Evolutionary conservation across 92 coral and sea anemone genomes (phyloP).

Genomic region (Isaurus tuberculatus): DNA sequence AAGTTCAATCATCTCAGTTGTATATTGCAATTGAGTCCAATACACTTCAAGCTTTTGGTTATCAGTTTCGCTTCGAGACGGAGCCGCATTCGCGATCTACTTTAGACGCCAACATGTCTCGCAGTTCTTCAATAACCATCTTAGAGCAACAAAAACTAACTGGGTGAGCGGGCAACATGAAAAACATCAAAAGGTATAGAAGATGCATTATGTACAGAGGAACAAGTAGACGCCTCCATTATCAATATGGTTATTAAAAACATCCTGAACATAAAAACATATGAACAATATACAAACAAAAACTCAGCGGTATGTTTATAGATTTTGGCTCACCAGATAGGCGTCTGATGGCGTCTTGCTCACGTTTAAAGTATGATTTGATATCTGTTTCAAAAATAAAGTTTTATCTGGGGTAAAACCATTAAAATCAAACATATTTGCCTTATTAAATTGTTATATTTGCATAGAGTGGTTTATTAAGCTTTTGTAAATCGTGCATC

Average conservation of each 20-base stretch:
- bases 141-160: not conserved
- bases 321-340: slow-evolving; percentile 15
- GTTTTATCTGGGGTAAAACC: not conserved
- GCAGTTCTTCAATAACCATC: too few species aligned
- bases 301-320: slow-evolving; percentile 8
- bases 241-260: not conserved
- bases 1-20: too few species aligned
- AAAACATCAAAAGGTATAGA: not conserved
- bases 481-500: not conserved
- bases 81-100: not conserved
- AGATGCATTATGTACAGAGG: not conserved
- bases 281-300: not conserved
- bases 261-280: not conserved
- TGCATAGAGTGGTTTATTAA: too few species aligned
- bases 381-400: slow-evolving; percentile 15
- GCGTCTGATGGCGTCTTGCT: not conserved
- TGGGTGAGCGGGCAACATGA: not conserved
- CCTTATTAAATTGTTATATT: not conserved
- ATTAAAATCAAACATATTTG: not conserved
- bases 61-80: too few species aligned
- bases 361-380: not conserved
- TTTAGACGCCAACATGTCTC: not conserved
- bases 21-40: too few species aligned
- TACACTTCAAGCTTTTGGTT: too few species aligned
- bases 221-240: not conserved